These are phyloP conservation scores for Atta cephalotes DNA, from an alignment of 1,140 invertebrate species.

Conservation along the genomic window DNA sequence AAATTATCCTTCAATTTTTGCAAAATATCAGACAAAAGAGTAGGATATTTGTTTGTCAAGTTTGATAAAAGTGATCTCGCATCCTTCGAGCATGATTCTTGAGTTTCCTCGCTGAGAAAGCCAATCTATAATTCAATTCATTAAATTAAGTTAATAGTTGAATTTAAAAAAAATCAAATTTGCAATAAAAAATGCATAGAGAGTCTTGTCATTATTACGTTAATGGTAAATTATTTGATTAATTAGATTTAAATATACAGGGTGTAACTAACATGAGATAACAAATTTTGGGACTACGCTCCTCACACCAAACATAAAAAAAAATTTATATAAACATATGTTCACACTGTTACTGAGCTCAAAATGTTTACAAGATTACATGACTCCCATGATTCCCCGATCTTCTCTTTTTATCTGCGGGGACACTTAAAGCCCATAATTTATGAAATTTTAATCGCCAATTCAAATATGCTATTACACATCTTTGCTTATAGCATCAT, in stretches of 20 bases:
- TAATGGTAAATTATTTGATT: neutral
- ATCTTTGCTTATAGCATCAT: too few relatives aligned
- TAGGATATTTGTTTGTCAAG: constrained; percentile 90
- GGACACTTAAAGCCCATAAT: too few relatives aligned
- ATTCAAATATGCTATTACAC: too few relatives aligned
- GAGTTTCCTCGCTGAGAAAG: constrained; percentile 90
- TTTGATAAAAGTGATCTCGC: constrained; percentile 91
- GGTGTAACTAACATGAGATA: too few relatives aligned
- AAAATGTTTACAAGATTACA: too few relatives aligned
- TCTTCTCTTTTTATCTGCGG: too few relatives aligned
- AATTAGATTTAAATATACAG: neutral
- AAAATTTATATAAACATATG: too few relatives aligned
- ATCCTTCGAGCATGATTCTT: constrained; percentile 92
- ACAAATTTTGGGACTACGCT: too few relatives aligned
- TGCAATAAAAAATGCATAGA: neutral
- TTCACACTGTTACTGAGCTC: too few relatives aligned
- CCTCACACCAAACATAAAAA: too few relatives aligned
- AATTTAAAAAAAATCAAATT: constrained; percentile 16
- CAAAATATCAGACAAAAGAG: constrained; percentile 90
- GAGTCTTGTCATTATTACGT: neutral
- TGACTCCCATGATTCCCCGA: too few relatives aligned
- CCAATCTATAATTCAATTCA: constrained; percentile 88
- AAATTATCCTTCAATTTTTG: constrained; percentile 89
- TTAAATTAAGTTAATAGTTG: neutral
- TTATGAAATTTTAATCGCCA: too few relatives aligned